Evolutionary conservation across 2,888 invertebrate species (phyloP).

Genomic region (Uloborus plumipes): DNA sequence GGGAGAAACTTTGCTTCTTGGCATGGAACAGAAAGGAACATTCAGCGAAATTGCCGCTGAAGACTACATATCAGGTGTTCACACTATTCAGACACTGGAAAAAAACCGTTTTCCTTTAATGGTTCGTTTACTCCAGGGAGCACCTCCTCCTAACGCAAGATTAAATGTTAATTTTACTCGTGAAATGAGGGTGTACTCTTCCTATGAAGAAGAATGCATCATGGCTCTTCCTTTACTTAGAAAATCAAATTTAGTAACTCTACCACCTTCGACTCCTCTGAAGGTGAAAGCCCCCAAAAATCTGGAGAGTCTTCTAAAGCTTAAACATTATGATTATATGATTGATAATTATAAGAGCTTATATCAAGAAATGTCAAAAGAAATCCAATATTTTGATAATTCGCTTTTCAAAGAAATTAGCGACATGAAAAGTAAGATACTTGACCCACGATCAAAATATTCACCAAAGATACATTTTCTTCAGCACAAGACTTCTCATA

Average conservation of each 20-base stretch:
- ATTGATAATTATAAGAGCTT: slow-evolving; percentile 64
- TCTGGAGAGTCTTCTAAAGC: slow-evolving; percentile 66
- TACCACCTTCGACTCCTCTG: slow-evolving; percentile 87
- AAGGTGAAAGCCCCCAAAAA: slow-evolving; percentile 87
- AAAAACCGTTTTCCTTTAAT: slow-evolving; percentile 92
- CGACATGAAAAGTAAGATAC: slow-evolving; percentile 37
- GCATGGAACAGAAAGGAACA: slow-evolving; percentile 88
- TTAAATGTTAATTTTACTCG: slow-evolving; percentile 79
- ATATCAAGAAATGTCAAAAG: slow-evolving; percentile 65
- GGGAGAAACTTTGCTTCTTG: slow-evolving; percentile 86
- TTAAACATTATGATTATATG: slow-evolving; percentile 62
- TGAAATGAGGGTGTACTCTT: slow-evolving; percentile 84
- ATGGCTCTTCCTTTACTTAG: slow-evolving; percentile 87
- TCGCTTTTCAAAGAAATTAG: slow-evolving; percentile 65
- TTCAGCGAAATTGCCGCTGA: slow-evolving; percentile 93
- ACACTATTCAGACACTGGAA: slow-evolving; percentile 88
- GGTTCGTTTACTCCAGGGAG: slow-evolving; percentile 91
- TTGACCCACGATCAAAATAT: slow-evolving; percentile 17
- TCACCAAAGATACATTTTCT: slow-evolving; percentile 16
- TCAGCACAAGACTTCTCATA: slow-evolving; percentile 42
- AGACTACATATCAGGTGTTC: slow-evolving; percentile 94
- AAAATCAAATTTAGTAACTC: slow-evolving; percentile 80
- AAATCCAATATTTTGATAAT: slow-evolving; percentile 66
- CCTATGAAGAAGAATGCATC: slow-evolving; percentile 79
- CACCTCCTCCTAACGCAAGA: slow-evolving; percentile 78